A percentile compares a stretch with the other conserved stretches of the same genome.
phyloP scores from a whole-genome alignment of 2,113 vertebrate species.

The Struthidea cinerea region DNA sequence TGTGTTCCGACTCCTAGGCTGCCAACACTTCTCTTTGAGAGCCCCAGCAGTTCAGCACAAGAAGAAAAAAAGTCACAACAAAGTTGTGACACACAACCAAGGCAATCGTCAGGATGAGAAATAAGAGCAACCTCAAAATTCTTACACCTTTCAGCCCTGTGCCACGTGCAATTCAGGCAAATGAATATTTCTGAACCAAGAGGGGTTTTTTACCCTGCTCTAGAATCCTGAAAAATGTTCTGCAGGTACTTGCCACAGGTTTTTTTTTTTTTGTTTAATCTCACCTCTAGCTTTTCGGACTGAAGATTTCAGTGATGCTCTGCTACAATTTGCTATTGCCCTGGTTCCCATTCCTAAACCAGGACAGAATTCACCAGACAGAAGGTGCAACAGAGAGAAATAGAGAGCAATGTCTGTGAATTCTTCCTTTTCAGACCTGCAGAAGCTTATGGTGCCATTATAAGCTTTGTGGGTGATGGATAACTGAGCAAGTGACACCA shows the following conservation, averaged over 20 bases:
- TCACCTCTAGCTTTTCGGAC: background rate
- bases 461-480: background rate
- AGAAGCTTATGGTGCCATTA: background rate
- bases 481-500: background rate
- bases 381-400: background rate
- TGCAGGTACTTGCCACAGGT: background rate
- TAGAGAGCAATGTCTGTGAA: background rate
- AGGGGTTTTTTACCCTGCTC: accelerated
- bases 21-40: background rate
- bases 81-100: background rate
- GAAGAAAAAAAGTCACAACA: background rate
- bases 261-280: background rate
- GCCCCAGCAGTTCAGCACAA: background rate
- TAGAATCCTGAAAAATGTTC: background rate
- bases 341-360: background rate
- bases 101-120: background rate
- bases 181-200: background rate
- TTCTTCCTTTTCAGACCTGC: background rate
- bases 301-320: background rate
- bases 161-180: background rate
- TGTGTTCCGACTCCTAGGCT: background rate
- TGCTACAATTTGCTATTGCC: background rate
- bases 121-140: background rate
- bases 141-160: background rate
- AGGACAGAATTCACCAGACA: background rate